These are phyloP conservation scores for Odontomachus brunneus DNA, from an alignment of 1,140 invertebrate species.

Conservation along the genomic window DNA sequence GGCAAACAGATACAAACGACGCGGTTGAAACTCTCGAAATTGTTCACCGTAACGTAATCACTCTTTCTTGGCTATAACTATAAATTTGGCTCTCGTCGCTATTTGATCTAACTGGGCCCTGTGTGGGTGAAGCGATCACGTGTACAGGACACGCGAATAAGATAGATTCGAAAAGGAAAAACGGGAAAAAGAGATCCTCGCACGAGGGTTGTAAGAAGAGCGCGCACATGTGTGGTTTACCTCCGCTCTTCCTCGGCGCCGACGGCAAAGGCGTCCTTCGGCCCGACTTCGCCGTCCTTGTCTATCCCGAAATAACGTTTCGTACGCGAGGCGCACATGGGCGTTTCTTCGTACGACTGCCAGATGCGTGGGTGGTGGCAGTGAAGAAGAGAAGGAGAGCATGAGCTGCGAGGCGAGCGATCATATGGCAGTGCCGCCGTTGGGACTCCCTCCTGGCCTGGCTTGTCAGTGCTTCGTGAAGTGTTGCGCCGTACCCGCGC, in stretches of 20 bases:
- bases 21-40: no score
- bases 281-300: conserved; percentile 48
- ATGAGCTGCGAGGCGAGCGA: conserved; percentile 68
- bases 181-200: neutral
- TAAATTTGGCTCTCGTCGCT: no score
- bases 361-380: conserved; percentile 82
- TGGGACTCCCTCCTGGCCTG: conserved; percentile 72
- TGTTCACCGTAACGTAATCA: no score
- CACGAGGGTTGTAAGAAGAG: neutral
- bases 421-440: conserved; percentile 78
- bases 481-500: conserved; percentile 72
- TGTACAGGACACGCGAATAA: no score
- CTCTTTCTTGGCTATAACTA: no score
- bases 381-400: conserved; percentile 78
- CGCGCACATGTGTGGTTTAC: neutral
- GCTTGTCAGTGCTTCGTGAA: conserved; percentile 76
- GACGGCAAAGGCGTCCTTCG: conserved; percentile 25
- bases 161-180: neutral
- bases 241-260: conserved; percentile 15
- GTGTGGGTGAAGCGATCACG: no score
- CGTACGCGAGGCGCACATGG: conserved; percentile 60
- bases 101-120: no score
- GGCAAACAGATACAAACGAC: no score
- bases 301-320: conserved; percentile 71
- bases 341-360: conserved; percentile 75